phyloP scores from a whole-genome alignment of 2,113 vertebrate species.

The Cyrtonyx montezumae region DNA sequence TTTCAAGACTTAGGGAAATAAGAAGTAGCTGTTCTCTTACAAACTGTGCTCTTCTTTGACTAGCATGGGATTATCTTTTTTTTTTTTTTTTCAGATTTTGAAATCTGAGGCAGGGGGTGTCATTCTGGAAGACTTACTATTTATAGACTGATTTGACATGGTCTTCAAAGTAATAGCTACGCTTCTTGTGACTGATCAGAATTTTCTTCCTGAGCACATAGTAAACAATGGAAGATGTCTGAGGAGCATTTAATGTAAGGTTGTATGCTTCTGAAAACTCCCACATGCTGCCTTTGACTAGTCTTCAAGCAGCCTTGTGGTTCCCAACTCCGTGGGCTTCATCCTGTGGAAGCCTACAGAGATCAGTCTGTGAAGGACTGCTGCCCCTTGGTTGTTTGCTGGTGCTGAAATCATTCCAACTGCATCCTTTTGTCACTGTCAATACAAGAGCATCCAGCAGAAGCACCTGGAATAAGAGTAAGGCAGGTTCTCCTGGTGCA shows the following conservation, averaged over 20 bases:
- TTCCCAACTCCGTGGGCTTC: background rate
- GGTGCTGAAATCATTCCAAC: background rate
- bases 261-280: background rate
- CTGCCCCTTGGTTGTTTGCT: background rate
- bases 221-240: background rate
- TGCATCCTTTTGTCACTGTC: background rate
- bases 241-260: background rate
- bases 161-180: background rate
- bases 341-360: background rate
- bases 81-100: conserved; percentile 48
- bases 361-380: background rate
- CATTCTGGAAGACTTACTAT: background rate
- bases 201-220: background rate
- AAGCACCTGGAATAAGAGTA: background rate
- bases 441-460: background rate
- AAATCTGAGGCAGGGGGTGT: background rate
- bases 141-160: background rate
- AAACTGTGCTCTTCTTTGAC: background rate
- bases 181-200: background rate
- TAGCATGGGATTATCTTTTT: background rate
- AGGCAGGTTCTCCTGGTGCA: background rate
- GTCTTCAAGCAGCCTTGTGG: background rate
- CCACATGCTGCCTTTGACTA: rapidly evolving
- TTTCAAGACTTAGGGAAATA: background rate
- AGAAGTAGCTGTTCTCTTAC: background rate